A percentile compares a stretch with the other conserved stretches of the same genome.
These are phyloP conservation scores for Hololepta plana DNA, from an alignment of 2,888 invertebrate species.

Conservation along the genomic window DNA sequence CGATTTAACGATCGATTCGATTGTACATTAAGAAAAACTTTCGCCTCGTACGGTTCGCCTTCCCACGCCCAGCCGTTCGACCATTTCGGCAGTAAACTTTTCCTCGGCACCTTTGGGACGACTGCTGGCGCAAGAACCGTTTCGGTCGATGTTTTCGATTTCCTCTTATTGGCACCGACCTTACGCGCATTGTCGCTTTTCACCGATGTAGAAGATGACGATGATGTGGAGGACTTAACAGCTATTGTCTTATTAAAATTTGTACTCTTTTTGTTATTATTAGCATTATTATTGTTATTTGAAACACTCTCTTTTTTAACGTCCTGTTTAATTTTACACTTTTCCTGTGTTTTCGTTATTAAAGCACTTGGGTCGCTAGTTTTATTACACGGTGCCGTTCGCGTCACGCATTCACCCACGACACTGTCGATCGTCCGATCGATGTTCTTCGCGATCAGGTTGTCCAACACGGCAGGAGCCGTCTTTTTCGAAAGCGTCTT, in stretches of 20 bases:
- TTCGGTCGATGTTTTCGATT: constrained; percentile 15
- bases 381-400: constrained; percentile 8
- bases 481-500: constrained; percentile 12
- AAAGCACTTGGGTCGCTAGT: constrained; percentile 18
- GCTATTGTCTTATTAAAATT: constrained; percentile 8
- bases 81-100: constrained; percentile 42
- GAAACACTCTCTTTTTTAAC: constrained; percentile 3
- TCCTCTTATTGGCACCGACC: constrained; percentile 16
- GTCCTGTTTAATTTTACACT: constrained; percentile 28
- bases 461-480: constrained; percentile 30
- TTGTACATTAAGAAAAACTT: constrained; percentile 78
- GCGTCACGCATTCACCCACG: constrained; percentile 20
- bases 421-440: constrained; percentile 32
- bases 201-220: constrained; percentile 5
- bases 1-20: constrained; percentile 1
- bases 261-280: constrained; percentile 11
- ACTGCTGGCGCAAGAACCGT: constrained; percentile 14
- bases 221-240: constrained; percentile 4
- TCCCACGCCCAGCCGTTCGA: constrained; percentile 90
- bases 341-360: constrained; percentile 29
- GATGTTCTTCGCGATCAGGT: constrained; percentile 37
- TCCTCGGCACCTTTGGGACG: constrained; percentile 17
- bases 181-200: constrained; percentile 9
- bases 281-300: constrained; percentile 1
- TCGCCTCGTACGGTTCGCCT: constrained; percentile 63